Base-by-base conservation (phyloP, 2,797 vertebrate genomes). In the Thamnophis elegans region DNA sequence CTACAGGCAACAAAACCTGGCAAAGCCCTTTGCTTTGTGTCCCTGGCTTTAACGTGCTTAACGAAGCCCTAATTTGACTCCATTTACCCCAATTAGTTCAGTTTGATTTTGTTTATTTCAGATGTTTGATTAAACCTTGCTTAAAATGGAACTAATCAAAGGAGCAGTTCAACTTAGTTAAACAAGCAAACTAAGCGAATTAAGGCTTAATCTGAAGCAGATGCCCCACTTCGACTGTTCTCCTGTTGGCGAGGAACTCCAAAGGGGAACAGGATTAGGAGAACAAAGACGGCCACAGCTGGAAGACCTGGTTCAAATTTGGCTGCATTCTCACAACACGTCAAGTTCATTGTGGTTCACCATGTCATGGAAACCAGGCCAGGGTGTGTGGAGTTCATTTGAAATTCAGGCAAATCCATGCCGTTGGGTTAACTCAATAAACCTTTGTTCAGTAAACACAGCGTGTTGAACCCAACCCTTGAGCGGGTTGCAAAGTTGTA, bases 41-140 rank as follows among this genome's bases (percentile, higher is more conserved):
- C 78, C 22, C 88, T 86, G 25, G 14, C 82, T 87, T 51, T 86
- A 92, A 92, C 59, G 55, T 68, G 78, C 89, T 90, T 90, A 92
- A 92, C 26, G 5, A 92, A 59, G 59, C 53, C 88, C 47, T 92
- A 92, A 92, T 92, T 92, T 87, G 92, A 87, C 82, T 90, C 59
- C 59, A 89, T 89, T 92, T 92, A n/a, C 78, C 47, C 65, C 88
- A 92, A 92, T 92, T 92, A 92, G 88, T 92, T 68, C 82, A 87
- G 89, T 92, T 92, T 47, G 88, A 47, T 90, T 86, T 87, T 90
- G 82, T 89, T 90, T 90, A 47, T 59, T 90, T 90, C 88, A 87
- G 88, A 86, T n/a, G 59, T 92, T 92, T 92, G 92, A 92, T 92
- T 90, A 90, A 92, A 92, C 88, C 90, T 92, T 92, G 78, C 92